Evolutionary conservation across 2,797 vertebrate species (phyloP).

Genomic region (Sebastes trivittatus): DNA sequence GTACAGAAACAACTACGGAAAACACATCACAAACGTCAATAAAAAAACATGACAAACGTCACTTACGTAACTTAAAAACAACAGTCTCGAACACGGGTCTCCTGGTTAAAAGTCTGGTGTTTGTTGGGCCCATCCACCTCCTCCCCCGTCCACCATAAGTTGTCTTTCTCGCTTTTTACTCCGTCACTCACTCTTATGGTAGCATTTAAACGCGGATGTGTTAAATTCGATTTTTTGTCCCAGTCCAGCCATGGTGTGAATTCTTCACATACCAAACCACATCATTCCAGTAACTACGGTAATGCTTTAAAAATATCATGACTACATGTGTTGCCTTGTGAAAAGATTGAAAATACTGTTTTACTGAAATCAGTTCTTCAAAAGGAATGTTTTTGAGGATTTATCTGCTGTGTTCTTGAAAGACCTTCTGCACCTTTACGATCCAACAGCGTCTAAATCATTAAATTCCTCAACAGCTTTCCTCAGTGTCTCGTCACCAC

Average conservation of each 20-base stretch:
- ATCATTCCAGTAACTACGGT: neutral
- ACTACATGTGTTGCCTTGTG: neutral
- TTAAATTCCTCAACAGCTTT: neutral
- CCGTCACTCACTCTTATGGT: too few relatives aligned
- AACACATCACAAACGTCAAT: too few relatives aligned
- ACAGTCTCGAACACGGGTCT: too few relatives aligned
- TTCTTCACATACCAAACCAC: neutral
- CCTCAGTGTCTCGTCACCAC: neutral
- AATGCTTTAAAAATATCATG: neutral
- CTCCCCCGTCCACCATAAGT: too few relatives aligned
- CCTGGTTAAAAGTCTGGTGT: too few relatives aligned
- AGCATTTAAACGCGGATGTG: too few relatives aligned
- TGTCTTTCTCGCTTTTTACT: too few relatives aligned
- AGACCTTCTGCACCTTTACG: neutral
- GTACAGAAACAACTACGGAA: too few relatives aligned
- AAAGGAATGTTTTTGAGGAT: neutral
- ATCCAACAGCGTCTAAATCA: neutral
- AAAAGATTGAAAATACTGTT: neutral
- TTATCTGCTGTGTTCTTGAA: neutral
- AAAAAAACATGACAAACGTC: too few relatives aligned
- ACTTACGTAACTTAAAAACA: too few relatives aligned
- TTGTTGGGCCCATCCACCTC: too few relatives aligned
- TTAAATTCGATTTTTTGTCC: neutral
- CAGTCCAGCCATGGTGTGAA: neutral
- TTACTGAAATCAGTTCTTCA: neutral